Evolutionary conservation across 2,113 vertebrate species (phyloP).

Genomic region (Burhinus bistriatus): DNA sequence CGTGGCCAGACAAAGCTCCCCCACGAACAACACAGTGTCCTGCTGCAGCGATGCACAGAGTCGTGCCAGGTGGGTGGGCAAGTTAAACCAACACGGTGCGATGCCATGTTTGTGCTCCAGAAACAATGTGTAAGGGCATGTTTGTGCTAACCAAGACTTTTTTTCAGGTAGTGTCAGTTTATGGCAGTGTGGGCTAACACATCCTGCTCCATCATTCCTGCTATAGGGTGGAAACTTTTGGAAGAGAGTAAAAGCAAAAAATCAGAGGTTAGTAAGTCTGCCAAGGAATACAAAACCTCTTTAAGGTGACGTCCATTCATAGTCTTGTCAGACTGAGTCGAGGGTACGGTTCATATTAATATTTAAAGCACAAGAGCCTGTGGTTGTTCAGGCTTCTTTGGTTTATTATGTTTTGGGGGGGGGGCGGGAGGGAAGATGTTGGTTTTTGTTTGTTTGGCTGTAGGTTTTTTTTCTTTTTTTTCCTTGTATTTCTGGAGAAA

Average conservation of each 20-base stretch:
- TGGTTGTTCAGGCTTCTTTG: neutral
- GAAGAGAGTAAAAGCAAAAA: neutral
- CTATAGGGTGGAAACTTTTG: neutral
- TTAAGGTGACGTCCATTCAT: neutral
- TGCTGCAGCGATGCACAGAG: neutral
- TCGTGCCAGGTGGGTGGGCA: neutral
- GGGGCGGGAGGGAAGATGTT: rapidly evolving
- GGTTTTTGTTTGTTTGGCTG: neutral
- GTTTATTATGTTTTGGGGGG: rapidly evolving
- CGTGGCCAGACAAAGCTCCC: neutral
- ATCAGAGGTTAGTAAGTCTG: neutral
- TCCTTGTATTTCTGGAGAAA: neutral
- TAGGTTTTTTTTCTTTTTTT: too few relatives aligned
- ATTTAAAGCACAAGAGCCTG: neutral
- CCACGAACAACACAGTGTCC: rapidly evolving
- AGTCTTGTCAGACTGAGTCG: neutral
- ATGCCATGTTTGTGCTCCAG: neutral
- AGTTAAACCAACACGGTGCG: rapidly evolving
- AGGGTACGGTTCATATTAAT: neutral
- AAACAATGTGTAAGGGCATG: neutral
- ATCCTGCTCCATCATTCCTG: neutral
- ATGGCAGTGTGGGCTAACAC: neutral
- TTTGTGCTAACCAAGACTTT: neutral
- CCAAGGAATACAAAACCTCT: neutral
- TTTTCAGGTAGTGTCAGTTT: neutral